phyloP scores from a whole-genome alignment of 2,888 invertebrate species.

The Idaea aversata region DNA sequence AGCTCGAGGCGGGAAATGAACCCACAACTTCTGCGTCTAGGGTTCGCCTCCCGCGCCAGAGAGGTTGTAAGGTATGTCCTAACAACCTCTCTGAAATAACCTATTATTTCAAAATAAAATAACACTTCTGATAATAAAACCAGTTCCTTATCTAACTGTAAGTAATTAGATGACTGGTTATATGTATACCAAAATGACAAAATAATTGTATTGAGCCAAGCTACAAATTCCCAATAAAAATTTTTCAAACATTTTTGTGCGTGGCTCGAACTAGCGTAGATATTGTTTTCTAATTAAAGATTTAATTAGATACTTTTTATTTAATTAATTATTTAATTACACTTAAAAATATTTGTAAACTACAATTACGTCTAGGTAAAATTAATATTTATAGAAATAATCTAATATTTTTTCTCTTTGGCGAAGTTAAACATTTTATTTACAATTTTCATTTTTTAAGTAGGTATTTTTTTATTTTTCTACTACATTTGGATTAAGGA shows the following conservation, averaged over 20 bases:
- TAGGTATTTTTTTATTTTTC: slow-evolving; percentile 9
- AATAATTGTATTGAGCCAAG: background rate
- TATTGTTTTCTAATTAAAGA: slow-evolving; percentile 11
- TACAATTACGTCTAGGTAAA: slow-evolving; percentile 32
- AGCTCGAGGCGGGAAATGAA: too few relatives aligned
- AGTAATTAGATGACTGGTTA: background rate
- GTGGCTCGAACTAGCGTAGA: slow-evolving; percentile 41
- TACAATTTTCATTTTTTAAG: slow-evolving; percentile 42
- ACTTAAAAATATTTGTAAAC: slow-evolving; percentile 22
- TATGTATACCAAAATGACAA: background rate
- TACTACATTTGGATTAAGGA: slow-evolving; percentile 16
- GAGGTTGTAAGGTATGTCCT: too few relatives aligned
- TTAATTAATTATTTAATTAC: slow-evolving; percentile 14
- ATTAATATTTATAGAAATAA: slow-evolving; percentile 52
- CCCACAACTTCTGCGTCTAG: too few relatives aligned
- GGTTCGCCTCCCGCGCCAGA: too few relatives aligned
- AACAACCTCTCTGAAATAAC: too few relatives aligned
- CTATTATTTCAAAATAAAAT: too few relatives aligned
- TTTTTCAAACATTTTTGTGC: slow-evolving; percentile 51
- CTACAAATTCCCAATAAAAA: slow-evolving; percentile 10
- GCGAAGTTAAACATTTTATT: slow-evolving; percentile 59
- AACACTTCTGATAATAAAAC: slow-evolving; percentile 1
- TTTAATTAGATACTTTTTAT: slow-evolving; percentile 31
- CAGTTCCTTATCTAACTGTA: background rate
- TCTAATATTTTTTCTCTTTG: slow-evolving; percentile 59